Conservation (phyloP, 2,797 vertebrate species). For the Chloroceryle amazona region DNA sequence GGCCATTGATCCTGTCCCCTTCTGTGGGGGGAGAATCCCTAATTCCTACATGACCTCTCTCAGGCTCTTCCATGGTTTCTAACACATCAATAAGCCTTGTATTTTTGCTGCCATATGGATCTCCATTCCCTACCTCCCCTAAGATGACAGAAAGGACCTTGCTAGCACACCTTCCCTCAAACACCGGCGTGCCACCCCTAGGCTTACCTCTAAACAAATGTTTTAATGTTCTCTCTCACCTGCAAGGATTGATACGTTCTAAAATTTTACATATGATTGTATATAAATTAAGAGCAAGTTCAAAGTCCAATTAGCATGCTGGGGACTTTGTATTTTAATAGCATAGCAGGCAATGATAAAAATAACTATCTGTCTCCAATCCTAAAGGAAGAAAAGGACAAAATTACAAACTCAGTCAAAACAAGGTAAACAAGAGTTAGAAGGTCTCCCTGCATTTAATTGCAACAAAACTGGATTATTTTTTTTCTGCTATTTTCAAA, state of each 20-base stretch:
- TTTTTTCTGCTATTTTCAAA: not conserved
- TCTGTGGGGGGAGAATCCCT: not conserved
- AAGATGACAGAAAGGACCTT: not conserved
- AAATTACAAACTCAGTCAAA: slow-evolving; percentile 24
- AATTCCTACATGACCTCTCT: too few relatives aligned
- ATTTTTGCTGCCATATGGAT: not conserved
- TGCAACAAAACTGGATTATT: not conserved
- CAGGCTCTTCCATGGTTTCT: not conserved
- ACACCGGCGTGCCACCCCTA: not conserved
- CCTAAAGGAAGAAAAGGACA: not conserved
- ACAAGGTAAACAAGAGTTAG: not conserved
- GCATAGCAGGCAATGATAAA: not conserved
- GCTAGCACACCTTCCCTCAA: not conserved
- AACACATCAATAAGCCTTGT: not conserved
- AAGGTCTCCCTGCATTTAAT: not conserved
- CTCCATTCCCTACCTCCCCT: not conserved
- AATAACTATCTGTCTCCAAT: not conserved
- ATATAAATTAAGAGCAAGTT: slow-evolving; percentile 52
- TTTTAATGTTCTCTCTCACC: not conserved
- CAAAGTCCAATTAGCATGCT: slow-evolving; percentile 32
- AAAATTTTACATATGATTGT: slow-evolving; percentile 51
- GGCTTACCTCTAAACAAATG: not conserved
- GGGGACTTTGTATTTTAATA: slow-evolving; percentile 44
- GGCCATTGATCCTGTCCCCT: not conserved
- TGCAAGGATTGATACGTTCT: not conserved